Conservation (phyloP, 2,113 vertebrate species). For the Tachycineta bicolor region DNA sequence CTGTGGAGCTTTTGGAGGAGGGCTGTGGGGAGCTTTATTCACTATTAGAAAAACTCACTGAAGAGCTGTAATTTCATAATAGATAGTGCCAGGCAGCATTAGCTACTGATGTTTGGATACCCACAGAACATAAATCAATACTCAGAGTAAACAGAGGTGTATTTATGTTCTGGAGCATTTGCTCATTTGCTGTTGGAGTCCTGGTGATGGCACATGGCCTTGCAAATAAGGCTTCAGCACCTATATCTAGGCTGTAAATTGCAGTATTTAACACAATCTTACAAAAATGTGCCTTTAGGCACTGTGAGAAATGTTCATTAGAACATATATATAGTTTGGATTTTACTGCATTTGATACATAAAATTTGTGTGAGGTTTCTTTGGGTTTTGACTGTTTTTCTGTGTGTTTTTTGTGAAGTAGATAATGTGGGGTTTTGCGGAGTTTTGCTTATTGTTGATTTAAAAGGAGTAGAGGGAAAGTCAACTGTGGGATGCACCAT, state of each 20-base stretch:
- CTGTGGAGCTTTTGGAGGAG: not conserved
- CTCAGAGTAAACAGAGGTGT: not conserved
- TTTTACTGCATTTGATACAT: not conserved
- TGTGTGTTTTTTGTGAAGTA: not conserved
- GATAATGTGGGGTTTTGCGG: fast-evolving
- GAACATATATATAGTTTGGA: not conserved
- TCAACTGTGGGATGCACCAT: not conserved
- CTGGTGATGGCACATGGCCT: not conserved
- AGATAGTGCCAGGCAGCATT: not conserved
- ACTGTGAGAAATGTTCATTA: not conserved
- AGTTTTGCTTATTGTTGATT: not conserved
- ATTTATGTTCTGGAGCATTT: not conserved
- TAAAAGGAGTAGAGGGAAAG: not conserved
- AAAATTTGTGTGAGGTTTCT: not conserved
- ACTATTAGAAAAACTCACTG: not conserved
- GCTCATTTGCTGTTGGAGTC: not conserved
- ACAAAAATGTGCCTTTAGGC: not conserved
- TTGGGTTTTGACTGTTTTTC: not conserved
- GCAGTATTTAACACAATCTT: not conserved
- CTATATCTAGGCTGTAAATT: not conserved
- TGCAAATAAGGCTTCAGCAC: not conserved
- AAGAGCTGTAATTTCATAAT: not conserved
- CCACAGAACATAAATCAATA: not conserved
- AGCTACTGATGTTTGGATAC: not conserved
- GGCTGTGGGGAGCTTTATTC: not conserved